Percentiles rank a stretch among this genome's conserved stretches.
Evolutionary conservation across 2,113 vertebrate species (phyloP).

Genomic region (Falcunculus frontatus): DNA sequence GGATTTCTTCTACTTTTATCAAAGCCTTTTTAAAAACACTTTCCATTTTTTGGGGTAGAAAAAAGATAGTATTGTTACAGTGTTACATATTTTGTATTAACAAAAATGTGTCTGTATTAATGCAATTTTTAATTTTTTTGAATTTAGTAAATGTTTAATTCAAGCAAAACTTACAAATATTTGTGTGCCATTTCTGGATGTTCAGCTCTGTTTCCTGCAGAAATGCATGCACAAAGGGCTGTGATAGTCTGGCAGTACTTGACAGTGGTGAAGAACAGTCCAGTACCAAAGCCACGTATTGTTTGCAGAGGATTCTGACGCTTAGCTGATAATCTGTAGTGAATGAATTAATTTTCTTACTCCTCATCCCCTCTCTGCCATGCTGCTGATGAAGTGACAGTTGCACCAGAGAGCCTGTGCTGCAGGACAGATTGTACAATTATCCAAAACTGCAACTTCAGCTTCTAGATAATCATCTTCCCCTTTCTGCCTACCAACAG

Average conservation of each 20-base stretch:
- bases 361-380: neutral
- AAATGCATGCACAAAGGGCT: neutral
- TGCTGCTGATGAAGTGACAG: neutral
- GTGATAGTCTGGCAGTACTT: neutral
- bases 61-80: neutral
- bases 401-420: neutral
- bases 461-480: neutral
- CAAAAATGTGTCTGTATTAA: neutral
- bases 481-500: neutral
- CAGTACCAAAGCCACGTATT: fast-evolving
- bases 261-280: neutral
- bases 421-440: neutral
- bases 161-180: neutral
- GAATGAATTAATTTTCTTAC: neutral
- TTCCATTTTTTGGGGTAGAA: neutral
- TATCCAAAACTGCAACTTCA: neutral
- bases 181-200: neutral
- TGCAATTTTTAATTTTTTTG: neutral
- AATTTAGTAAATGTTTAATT: neutral
- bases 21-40: neutral
- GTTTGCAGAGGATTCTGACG: neutral
- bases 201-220: neutral
- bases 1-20: neutral
- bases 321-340: neutral
- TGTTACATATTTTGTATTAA: neutral